Evolutionary conservation across 1,140 invertebrate genomes (phyloP), one percentile per base, ranked within the genome.

Genomic region (Bombus pascuorum): DNA sequence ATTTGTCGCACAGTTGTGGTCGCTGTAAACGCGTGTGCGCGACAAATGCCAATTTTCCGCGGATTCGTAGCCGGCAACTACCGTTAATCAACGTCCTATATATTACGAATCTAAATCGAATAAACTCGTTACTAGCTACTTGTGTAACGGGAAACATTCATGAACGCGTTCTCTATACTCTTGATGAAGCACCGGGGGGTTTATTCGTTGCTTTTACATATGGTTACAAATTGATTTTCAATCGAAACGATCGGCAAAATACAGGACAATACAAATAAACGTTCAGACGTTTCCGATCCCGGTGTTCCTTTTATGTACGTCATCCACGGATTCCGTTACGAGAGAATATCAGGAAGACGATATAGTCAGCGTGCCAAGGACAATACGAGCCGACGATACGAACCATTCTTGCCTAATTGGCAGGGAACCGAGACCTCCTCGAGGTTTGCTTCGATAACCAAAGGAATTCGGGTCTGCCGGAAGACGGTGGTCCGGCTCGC

Each of bases 1-100:
- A 79, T 84, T 84, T 79, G 82, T 84, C 75, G 82, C 65, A 53
- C 76, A 47, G 47, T 42, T 71, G 75, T 53, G 75, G 82, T 71
- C 66, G n/a, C n/a, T 34, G 75, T 76, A 57, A 68, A 68, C 74
- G 65, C 79, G 70, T 28, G 42, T 37, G 25, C 53, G 25, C 82
- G 47, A 78, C 74, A 70, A 78, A 83, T 57, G 65, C 44, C 37
- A 77, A 83, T 83, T 83, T 78, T 62, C 42, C 42, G 42, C 42
- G 13, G 57, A 47, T 13, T 13, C 57, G 34, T 12, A 32, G 12
- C 22, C 39, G 53, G n/a, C 34, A 59, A 83, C 53, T 70, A 32
- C 65, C 39, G 65, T 71, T 77, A 68, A 83, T 76, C 47, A 68
- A 83, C 59, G 59, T 28, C 32, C 74, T 57, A 37, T 32, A 32